Evolutionary conservation across 2,113 vertebrate genomes (phyloP), one percentile per base, ranked within the genome.

Genomic region (Dascyllus trimaculatus): DNA sequence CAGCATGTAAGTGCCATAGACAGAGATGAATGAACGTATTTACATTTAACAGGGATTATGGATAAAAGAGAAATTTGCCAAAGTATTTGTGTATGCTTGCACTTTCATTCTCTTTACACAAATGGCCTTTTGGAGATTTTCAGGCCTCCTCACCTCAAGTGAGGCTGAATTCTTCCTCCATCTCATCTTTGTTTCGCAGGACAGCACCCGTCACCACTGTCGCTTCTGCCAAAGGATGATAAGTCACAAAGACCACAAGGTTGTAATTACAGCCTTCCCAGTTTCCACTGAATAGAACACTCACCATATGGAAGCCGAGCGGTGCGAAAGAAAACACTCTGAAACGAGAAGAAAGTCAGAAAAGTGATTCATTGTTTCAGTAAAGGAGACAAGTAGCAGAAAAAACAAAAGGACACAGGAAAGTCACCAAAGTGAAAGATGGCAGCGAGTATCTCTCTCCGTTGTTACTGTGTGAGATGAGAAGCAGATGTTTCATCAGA

Each of bases 401-500:
- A 35, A 43, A 59, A 69, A 75, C 51, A 15, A 49, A 61, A 70
- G 52, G 80, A 66, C 61, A 62, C 75, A 10, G 24, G 52, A 83
- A 85, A 60, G 68, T 69, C 72, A 73, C 70, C 61, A 78, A 48
- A 86, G 56, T 73, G 59, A 84, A 82, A 76, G 66, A 87, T 72
- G 40, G 84, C 78, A 9, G 59, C 0, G 11, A 78, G 53, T 59
- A 46, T 83, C 65, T 81, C 29, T 79, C 9, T 86, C 58, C 64
- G 85, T 82, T 85, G 81, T 89, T 78, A 72, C 74, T 58, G 70
- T 43, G 19, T 11, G 59, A 90, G 88, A 92, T 81, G 73, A 62
- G 82, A 88, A 89, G 75, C 86, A 93, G 91, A 93, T 90, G 89
- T 88, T 82, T 75, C n/a, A 3, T 64, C 46, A 26, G 62, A 81